Percentiles rank a stretch among this genome's conserved stretches.
phyloP scores from a whole-genome alignment of 2,797 vertebrate species.

The Notolepis coatsorum region DNA sequence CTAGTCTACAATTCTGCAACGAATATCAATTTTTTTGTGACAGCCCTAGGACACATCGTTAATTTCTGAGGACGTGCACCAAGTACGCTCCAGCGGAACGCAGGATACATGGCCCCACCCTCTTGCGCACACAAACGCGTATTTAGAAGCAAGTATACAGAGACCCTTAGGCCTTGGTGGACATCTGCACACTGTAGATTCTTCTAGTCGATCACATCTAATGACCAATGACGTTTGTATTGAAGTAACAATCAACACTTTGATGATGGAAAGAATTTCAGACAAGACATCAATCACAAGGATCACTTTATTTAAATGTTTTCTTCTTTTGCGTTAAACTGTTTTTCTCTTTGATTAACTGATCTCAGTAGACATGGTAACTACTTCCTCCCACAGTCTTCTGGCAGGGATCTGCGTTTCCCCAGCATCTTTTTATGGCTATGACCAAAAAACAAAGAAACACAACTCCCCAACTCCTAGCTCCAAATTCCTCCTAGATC shows the following conservation, averaged over 20 bases:
- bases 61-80: too few species aligned
- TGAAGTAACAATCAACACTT: not conserved
- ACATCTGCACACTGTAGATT: too few species aligned
- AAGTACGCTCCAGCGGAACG: too few species aligned
- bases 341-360: constrained; percentile 24
- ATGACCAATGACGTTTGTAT: not conserved
- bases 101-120: too few species aligned
- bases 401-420: constrained; percentile 31
- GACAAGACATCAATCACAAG: constrained; percentile 64
- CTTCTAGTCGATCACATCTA: too few species aligned
- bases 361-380: constrained; percentile 59
- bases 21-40: too few species aligned
- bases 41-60: too few species aligned
- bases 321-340: constrained; percentile 50
- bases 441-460: constrained; percentile 50
- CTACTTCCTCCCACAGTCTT: constrained; percentile 46
- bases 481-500: constrained; percentile 4
- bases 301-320: constrained; percentile 73
- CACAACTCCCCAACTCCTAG: constrained; percentile 53
- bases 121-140: too few species aligned
- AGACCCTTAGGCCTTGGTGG: too few species aligned
- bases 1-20: too few species aligned
- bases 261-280: constrained; percentile 30
- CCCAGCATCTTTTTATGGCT: constrained; percentile 39
- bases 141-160: too few species aligned